Percentiles rank a stretch among this genome's conserved stretches.
phyloP scores from a whole-genome alignment of 2,797 vertebrate species.

The Alectoris magna region DNA sequence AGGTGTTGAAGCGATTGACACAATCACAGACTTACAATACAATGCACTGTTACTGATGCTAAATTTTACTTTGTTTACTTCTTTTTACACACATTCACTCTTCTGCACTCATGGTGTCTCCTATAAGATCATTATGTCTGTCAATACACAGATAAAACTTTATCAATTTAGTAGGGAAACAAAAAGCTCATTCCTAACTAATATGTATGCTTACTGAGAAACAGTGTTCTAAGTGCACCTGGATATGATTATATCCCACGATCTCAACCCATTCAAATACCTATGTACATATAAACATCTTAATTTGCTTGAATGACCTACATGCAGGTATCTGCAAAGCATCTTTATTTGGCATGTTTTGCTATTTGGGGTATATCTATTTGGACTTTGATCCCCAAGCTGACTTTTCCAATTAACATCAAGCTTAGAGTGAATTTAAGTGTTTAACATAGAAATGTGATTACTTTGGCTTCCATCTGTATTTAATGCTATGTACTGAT shows the following conservation, averaged over 20 bases:
- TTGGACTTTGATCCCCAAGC: background rate
- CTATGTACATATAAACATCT: background rate
- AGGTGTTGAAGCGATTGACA: background rate
- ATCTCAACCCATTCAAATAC: background rate
- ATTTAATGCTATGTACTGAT: background rate
- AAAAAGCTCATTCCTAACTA: background rate
- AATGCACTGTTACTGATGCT: background rate
- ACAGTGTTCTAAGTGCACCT: background rate
- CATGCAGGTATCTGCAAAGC: background rate
- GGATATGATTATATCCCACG: background rate
- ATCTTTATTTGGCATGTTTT: background rate
- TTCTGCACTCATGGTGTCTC: background rate
- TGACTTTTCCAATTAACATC: background rate
- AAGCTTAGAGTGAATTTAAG: background rate
- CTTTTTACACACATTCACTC: background rate
- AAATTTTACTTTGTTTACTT: background rate
- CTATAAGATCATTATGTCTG: background rate
- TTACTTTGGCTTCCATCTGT: background rate
- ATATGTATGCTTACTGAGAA: background rate
- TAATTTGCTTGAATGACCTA: background rate
- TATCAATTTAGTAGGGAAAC: background rate
- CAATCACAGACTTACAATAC: background rate
- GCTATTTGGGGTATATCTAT: background rate
- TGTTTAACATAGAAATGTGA: background rate
- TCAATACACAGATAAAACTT: background rate